Base-by-base conservation (phyloP, 2,113 vertebrate species). In the Arvicanthis niloticus region DNA sequence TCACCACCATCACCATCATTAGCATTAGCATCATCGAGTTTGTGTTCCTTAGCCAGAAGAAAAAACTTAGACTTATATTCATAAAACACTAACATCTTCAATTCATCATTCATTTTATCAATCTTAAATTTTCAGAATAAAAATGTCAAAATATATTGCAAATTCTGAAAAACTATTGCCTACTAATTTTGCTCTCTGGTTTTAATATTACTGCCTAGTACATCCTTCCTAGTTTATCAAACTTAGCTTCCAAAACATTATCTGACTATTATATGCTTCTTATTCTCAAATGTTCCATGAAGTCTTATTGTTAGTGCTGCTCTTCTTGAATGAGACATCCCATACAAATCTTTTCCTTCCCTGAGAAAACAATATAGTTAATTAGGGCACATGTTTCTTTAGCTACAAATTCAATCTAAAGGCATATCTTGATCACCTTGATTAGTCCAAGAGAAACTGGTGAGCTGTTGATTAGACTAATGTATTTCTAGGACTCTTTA, bases 341-440 rank as follows among this genome's bases (percentile, higher is more conserved):
- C 48, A 53, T 53, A n/a, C 0, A 88, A 85, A 91, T 60, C 24
- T 58, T 31, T 84, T 8, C 19, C 12, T 84, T 84, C 21, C 48
- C 4, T 19, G 19, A 45, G 51, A 58, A 92, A 45, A 84, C 9
- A 80, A 93, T 91, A 40, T n/a, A 72, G 17, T 76, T 96, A 88
- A 73, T 93, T 89, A 89, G 13, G 3, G 15, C 91, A 15, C 2
- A 89, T 4, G 0, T 89, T 89, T 95, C 65, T 70, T 95, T 89
- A 85, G 15, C 86, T 89, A 94, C 45, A 93, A 92, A 89, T 76
- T 89, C 16, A 86, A 76, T 88, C 48, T 65, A 87, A 95, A 95
- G n/a, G 67, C 88, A 95, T 58, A 78, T 16, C 8, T 34, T 96
- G 62, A 91, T 84, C 40, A 88, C 13, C 17, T 80, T 91, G 88